Evolutionary conservation across 1,140 invertebrate species (phyloP).

Genomic region (Kradibia gibbosae): DNA sequence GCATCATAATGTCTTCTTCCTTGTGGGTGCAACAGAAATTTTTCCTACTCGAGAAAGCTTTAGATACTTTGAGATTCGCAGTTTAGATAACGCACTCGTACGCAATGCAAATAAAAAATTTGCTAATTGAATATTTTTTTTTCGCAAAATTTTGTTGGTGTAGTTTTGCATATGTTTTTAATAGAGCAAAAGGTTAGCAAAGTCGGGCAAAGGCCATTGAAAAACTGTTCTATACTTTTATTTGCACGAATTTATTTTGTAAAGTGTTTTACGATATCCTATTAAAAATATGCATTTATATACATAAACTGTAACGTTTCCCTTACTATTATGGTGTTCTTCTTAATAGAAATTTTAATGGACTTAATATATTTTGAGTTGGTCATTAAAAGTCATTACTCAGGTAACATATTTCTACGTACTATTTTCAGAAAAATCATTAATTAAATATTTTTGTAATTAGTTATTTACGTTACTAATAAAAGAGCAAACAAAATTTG

Average conservation of each 20-base stretch:
- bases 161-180: not conserved
- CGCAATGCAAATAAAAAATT: constrained; percentile 20
- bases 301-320: no score
- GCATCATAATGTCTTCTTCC: constrained; percentile 6
- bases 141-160: not conserved
- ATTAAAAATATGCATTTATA: no score
- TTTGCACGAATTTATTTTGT: not conserved
- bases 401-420: no score
- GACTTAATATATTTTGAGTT: no score
- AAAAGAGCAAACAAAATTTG: no score
- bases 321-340: no score
- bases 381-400: no score
- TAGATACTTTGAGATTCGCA: not conserved
- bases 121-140: constrained; percentile 1
- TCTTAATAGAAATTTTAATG: no score
- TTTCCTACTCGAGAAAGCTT: constrained; percentile 14
- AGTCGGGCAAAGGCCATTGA: not conserved
- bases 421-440: no score
- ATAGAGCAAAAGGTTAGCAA: not conserved
- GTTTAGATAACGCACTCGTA: not conserved
- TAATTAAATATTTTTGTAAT: no score
- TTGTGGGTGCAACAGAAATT: constrained; percentile 10
- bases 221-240: not conserved
- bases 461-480: no score
- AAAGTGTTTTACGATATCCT: no score